phyloP scores from a whole-genome alignment of 2,797 vertebrate species.

The Acomys russatus region DNA sequence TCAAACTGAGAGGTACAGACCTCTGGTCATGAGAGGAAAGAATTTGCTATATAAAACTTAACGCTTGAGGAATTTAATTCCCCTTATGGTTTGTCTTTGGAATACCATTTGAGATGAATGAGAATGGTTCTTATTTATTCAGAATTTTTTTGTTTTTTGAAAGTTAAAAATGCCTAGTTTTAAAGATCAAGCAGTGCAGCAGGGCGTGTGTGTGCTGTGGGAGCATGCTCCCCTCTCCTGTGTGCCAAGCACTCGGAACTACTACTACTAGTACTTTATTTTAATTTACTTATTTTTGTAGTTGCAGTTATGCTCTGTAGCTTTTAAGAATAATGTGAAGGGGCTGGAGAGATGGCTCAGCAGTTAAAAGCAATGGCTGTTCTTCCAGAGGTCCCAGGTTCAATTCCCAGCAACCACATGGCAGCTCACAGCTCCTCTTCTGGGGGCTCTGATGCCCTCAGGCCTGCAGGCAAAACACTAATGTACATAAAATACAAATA shows the following conservation, averaged over 20 bases:
- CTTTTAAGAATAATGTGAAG: neutral
- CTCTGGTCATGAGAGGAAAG: neutral
- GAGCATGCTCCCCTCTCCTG: neutral
- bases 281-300: conserved; percentile 12
- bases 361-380: no score
- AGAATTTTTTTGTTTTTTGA: neutral
- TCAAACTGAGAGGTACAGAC: neutral
- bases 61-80: neutral
- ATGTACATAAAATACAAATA: no score
- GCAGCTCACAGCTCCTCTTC: no score
- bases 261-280: neutral
- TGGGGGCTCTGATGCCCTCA: no score
- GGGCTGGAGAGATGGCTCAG: no score
- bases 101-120: neutral
- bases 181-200: conserved; percentile 11
- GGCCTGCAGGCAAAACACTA: no score
- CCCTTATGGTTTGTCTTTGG: conserved; percentile 42
- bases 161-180: neutral
- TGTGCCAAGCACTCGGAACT: neutral
- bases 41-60: conserved; percentile 55
- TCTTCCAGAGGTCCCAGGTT: no score
- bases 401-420: no score
- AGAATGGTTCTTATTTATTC: conserved; percentile 24
- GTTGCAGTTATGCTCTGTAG: conserved; percentile 12
- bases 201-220: neutral